Percentiles rank a stretch among this genome's conserved stretches.
Conservation (phyloP, 2,113 vertebrate species). For the Xiphorhynchus elegans region DNA sequence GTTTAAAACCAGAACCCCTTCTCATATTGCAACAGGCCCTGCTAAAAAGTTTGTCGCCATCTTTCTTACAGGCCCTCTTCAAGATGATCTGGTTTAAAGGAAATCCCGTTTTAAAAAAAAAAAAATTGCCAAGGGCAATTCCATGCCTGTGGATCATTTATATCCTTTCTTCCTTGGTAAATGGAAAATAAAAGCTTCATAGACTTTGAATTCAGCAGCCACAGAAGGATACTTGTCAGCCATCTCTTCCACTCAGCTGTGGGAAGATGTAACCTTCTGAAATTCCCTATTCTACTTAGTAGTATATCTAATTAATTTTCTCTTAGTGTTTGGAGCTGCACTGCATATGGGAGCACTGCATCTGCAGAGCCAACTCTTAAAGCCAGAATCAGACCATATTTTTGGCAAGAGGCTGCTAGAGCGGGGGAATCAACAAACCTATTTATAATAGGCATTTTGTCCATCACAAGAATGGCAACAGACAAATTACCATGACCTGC, state of each 20-base stretch:
- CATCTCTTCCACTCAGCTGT: not conserved
- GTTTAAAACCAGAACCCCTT: not conserved
- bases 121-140: not conserved
- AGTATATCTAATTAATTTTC: not conserved
- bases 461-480: constrained; percentile 52
- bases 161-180: not conserved
- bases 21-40: not conserved
- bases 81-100: not conserved
- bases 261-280: not conserved
- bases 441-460: constrained; percentile 42
- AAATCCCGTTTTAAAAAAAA: not conserved
- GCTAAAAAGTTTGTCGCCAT: not conserved
- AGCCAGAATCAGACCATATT: not conserved
- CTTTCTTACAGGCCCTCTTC: not conserved
- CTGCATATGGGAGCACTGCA: not conserved
- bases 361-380: not conserved
- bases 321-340: not conserved
- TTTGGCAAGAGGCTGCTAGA: not conserved
- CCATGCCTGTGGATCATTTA: not conserved
- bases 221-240: not conserved
- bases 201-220: not conserved
- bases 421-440: not conserved
- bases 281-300: not conserved
- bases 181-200: not conserved
- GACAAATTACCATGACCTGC: constrained; percentile 30